Evolutionary conservation across 2,113 vertebrate species (phyloP).

Genomic region (Myocastor coypus): DNA sequence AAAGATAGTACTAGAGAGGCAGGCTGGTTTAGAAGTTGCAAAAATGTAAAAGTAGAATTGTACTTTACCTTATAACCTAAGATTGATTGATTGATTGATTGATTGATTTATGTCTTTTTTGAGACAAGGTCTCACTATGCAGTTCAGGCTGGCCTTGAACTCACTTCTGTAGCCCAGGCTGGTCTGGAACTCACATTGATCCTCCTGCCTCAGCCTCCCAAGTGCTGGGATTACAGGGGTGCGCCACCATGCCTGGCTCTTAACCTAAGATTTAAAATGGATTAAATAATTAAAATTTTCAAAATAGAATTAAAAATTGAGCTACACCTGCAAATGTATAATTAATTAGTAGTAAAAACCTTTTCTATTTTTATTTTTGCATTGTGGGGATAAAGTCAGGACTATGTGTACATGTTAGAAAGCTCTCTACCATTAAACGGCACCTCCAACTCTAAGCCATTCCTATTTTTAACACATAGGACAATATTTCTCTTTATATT

Average conservation of each 20-base stretch:
- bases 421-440: not conserved
- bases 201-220: too few relatives aligned
- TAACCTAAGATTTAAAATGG: slow-evolving; percentile 18
- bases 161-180: too few relatives aligned
- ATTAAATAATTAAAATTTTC: not conserved
- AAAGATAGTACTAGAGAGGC: not conserved
- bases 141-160: too few relatives aligned
- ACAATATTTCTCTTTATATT: not conserved
- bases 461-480: slow-evolving; percentile 21
- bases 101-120: too few relatives aligned
- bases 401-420: not conserved
- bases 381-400: not conserved
- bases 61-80: not conserved
- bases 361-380: not conserved
- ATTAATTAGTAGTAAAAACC: not conserved
- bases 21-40: not conserved
- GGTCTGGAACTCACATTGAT: too few relatives aligned
- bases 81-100: too few relatives aligned
- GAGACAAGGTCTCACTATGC: too few relatives aligned
- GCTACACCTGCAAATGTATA: not conserved
- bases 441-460: not conserved
- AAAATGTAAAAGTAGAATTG: slow-evolving; percentile 14
- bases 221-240: too few relatives aligned
- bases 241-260: too few relatives aligned
- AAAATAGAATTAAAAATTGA: not conserved